Percentiles rank a stretch among this genome's conserved stretches.
These are phyloP conservation scores for Drosophila sordidula DNA, from an alignment of 2,888 invertebrate species.

Conservation along the genomic window DNA sequence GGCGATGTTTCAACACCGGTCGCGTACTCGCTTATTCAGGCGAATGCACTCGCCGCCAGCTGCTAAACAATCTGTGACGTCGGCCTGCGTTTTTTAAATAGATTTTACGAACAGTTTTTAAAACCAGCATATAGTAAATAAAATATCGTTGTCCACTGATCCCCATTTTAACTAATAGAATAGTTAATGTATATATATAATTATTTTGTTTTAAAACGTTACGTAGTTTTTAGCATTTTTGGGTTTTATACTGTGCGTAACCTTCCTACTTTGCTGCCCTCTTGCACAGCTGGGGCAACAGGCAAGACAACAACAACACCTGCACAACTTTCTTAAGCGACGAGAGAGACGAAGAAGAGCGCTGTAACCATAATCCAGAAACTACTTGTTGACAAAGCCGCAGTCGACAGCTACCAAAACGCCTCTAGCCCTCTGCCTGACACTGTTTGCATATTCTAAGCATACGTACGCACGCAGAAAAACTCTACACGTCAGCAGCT, in stretches of 20 bases:
- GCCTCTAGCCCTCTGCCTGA: not conserved
- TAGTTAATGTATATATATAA: too few relatives aligned
- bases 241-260: constrained; percentile 2
- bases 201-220: too few relatives aligned
- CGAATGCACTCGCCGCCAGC: not conserved
- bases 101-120: too few relatives aligned
- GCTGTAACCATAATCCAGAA: constrained; percentile 34
- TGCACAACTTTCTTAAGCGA: constrained; percentile 36
- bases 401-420: constrained; percentile 13
- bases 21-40: not conserved
- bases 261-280: constrained; percentile 8
- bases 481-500: constrained; percentile 56
- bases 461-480: constrained; percentile 17
- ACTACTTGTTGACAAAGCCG: constrained; percentile 57
- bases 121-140: not conserved
- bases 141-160: not conserved
- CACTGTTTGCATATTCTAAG: constrained; percentile 30
- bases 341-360: constrained; percentile 25
- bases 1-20: constrained; percentile 6
- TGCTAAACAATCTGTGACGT: constrained; percentile 8
- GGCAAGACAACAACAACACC: constrained; percentile 31
- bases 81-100: not conserved
- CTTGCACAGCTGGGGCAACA: constrained; percentile 37
- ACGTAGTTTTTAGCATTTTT: too few relatives aligned
- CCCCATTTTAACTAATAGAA: too few relatives aligned